Base-by-base conservation (phyloP, 2,113 vertebrate species). In the Sorex araneus region DNA sequence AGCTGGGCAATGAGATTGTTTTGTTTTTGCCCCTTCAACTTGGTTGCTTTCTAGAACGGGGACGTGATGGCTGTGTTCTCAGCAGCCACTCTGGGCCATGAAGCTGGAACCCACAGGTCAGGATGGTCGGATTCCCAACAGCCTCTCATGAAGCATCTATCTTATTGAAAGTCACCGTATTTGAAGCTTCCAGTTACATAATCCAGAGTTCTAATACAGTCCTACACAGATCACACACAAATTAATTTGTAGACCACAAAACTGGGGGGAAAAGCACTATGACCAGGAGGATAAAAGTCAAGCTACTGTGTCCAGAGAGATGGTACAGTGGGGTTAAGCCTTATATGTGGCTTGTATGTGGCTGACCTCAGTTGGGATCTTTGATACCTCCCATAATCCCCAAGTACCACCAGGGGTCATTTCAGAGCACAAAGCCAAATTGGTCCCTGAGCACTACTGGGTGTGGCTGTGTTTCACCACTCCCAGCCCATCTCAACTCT, bases 171-270 rank as follows among this genome's bases (percentile, higher is more conserved):
- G 45, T 50, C 60, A 81, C 28, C 79, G 18, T 60, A 84, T 11
- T 71, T 85, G 64, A 82, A 66, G 23, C 27, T 84, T 94, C 45
- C 60, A 80, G 27, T 60, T 87, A 66, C 27, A 40, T 47, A 92
- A 83, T 11, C 27, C 25, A 79, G 9, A 83, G 63, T 27, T 47
- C 45, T 73, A 86, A 86, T 21, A 54, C 4, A n/a, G 2, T 25
- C n/a, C 23, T 77, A 57, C 64, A 63, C 23, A 64, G 76, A 86
- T 18, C 73, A 57, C 57, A 63, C 16, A 64, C 66, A 86, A 87
- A 78, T 76, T 76, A 36, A 93, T 40, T 95, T 92, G 84, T 47
- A 69, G 78, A 47, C 73, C 91, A 95, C 94, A 95, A 96, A 96
- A 95, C 96, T 84, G 91, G 94, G 90, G 77, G 73, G 69, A 60